Conservation (phyloP, 2,113 vertebrate species). For the Elephantulus edwardii region DNA sequence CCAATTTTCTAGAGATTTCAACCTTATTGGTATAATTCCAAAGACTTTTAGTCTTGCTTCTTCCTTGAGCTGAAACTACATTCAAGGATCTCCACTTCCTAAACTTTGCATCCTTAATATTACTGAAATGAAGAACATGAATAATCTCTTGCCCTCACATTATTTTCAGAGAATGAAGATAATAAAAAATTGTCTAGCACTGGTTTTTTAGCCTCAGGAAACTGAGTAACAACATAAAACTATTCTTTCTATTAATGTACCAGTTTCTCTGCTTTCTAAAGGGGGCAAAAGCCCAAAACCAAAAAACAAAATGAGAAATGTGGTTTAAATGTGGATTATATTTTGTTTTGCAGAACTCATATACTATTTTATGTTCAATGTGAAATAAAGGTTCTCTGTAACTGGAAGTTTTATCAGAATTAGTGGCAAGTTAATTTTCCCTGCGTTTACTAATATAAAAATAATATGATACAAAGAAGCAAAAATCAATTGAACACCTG, state of each 20-base stretch:
- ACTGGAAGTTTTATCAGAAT: conserved; percentile 36
- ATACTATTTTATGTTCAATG: conserved; percentile 11
- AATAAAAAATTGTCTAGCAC: conserved; percentile 28
- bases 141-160: conserved; percentile 21
- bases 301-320: not conserved
- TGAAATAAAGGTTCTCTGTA: conserved; percentile 30
- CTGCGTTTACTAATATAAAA: conserved; percentile 31
- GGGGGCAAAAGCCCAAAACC: too few relatives aligned
- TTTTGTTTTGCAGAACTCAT: conserved; percentile 11
- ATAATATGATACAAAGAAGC: not conserved
- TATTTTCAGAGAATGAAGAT: not conserved
- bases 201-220: not conserved
- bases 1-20: conserved; percentile 7
- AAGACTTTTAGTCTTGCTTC: not conserved
- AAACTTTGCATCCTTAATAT: not conserved
- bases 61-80: not conserved
- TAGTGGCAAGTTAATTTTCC: not conserved
- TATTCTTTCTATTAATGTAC: not conserved
- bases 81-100: not conserved
- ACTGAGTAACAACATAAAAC: not conserved
- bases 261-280: not conserved
- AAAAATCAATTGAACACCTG: not conserved
- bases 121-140: not conserved
- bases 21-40: not conserved
- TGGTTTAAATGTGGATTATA: conserved; percentile 8